Evolutionary conservation across 2,888 invertebrate genomes (phyloP), one percentile per base, ranked within the genome.

Genomic region (Poecilobothrus nobilitatus): DNA sequence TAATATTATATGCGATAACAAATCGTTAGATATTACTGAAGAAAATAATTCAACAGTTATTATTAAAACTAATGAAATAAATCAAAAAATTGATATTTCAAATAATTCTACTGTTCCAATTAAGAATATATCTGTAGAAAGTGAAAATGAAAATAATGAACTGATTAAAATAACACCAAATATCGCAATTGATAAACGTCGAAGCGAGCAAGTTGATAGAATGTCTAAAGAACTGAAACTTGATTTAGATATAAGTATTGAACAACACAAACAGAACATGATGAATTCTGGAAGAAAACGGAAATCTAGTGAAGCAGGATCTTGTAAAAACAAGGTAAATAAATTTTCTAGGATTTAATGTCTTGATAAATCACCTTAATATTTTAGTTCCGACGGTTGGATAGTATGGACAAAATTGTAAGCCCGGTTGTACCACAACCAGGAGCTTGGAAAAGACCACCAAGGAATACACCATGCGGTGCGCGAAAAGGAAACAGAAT

Each of bases 371-470:
- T 33, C 5, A 4, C 27, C 27, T 12, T 12, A 5, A 6, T 53
- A 63, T 68, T 65, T 66, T 86, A 88, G 77, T 81, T 88, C 72
- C 85, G 90, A 66, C 87, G 91, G 67, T 83, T 89, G 79, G 90
- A 91, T 75, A 85, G 86, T 0, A 87, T 92, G 83, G 94, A 94
- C 79, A 94, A 93, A 82, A 95, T 95, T 74, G 95, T 95, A 18
- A 94, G 94, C 77, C 95, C 94, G 0, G 95, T 94, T 53, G 90
- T 94, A 70, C 94, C 93, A 10, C 94, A 94, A 78, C 94, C 94
- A 0, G 93, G 93, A 3, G 89, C 91, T 0, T 92, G 92, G 91
- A 92, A 91, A 81, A 83, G 89, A 34, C 82, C 83, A 8, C 79
- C 78, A 72, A 82, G 81, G 74, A 74, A 76, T n/a, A 78, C 78